Conservation (phyloP, 2,113 vertebrate genomes). For the Entomyzon cyanotis region DNA sequence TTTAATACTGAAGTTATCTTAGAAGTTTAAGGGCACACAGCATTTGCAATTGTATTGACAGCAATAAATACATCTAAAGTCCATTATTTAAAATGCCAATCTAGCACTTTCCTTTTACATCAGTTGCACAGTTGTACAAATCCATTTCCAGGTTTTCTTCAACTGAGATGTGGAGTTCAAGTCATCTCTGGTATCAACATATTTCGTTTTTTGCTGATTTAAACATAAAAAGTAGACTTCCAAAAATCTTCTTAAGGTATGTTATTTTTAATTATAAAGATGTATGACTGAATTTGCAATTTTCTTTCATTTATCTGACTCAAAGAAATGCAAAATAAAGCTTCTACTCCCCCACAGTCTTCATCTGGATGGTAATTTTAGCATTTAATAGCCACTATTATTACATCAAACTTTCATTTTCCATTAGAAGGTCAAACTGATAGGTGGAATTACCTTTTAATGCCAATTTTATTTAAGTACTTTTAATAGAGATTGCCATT, state of each 20-base stretch:
- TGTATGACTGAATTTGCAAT: background rate
- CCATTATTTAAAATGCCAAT: background rate
- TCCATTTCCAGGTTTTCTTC: slow-evolving; percentile 32
- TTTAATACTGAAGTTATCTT: background rate
- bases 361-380: background rate
- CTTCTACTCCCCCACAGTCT: background rate
- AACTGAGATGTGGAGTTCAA: background rate
- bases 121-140: background rate
- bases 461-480: background rate
- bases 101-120: background rate
- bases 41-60: background rate
- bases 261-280: background rate
- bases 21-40: background rate
- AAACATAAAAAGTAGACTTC: background rate
- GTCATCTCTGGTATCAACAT: background rate
- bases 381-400: background rate
- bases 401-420: background rate
- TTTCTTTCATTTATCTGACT: background rate
- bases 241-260: background rate
- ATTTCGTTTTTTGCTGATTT: background rate
- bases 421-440: background rate
- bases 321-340: background rate
- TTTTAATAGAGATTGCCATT: background rate
- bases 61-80: background rate
- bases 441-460: background rate